phyloP scores from a whole-genome alignment of 2,113 vertebrate species.

The Myrmecophaga tridactyla region DNA sequence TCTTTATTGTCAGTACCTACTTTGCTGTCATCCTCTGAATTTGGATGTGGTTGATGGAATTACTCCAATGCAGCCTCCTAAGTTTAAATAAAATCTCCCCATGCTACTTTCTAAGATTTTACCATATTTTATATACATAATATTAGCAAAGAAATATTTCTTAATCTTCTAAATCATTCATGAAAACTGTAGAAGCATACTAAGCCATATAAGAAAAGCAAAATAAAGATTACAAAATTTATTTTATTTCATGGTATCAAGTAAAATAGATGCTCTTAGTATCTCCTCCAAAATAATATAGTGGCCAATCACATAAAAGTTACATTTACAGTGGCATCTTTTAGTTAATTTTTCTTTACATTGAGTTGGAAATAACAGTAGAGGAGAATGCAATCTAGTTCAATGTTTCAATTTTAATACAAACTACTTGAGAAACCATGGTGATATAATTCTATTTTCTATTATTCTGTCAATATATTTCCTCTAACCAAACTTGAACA shows the following conservation, averaged over 20 bases:
- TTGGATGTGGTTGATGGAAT: slow-evolving; percentile 63
- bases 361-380: slow-evolving; percentile 7
- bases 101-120: background rate
- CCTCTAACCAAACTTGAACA: slow-evolving; percentile 20
- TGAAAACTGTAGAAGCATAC: background rate
- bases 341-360: slow-evolving; percentile 28
- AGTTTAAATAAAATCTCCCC: background rate
- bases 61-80: slow-evolving; percentile 1
- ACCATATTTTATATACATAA: background rate
- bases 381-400: background rate
- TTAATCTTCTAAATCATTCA: background rate
- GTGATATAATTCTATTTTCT: background rate
- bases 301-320: background rate
- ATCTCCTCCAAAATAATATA: slow-evolving; percentile 18
- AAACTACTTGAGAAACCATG: slow-evolving; percentile 22
- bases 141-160: background rate
- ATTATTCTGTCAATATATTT: slow-evolving; percentile 58
- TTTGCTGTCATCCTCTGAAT: slow-evolving; percentile 68
- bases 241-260: background rate
- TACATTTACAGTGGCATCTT: background rate
- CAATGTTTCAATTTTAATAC: slow-evolving; percentile 15
- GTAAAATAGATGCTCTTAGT: background rate
- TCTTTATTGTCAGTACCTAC: slow-evolving; percentile 70
- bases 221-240: background rate
- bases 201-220: background rate